These are phyloP conservation scores for Enteromius anoplus DNA, from an alignment of 2,797 vertebrate species.

Conservation along the genomic window DNA sequence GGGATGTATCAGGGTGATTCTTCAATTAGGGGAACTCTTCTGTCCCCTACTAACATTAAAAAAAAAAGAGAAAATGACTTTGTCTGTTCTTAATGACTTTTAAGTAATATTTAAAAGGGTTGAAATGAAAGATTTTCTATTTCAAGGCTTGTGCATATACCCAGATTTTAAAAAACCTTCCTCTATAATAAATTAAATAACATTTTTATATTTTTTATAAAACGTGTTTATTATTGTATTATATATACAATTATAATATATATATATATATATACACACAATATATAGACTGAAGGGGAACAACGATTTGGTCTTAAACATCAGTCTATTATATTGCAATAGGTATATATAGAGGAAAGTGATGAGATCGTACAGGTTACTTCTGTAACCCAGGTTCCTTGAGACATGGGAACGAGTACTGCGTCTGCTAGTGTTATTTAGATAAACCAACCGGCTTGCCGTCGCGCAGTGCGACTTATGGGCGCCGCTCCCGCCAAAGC, in stretches of 20 bases:
- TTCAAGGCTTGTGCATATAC: neutral
- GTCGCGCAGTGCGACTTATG: no score
- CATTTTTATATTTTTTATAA: no score
- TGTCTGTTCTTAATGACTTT: constrained; percentile 1
- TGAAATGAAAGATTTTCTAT: neutral
- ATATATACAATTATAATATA: no score
- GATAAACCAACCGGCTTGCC: no score
- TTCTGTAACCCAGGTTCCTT: no score
- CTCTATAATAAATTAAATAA: neutral
- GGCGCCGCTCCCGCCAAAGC: no score
- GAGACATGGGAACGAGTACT: no score
- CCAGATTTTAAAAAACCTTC: neutral
- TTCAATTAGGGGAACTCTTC: constrained; percentile 18
- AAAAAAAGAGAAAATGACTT: neutral
- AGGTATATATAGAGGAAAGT: neutral
- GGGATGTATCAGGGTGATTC: neutral
- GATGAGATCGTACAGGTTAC: neutral
- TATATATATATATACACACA: no score
- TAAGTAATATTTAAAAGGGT: neutral
- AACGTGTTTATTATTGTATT: no score
- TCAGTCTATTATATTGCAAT: neutral
- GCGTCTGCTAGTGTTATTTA: no score
- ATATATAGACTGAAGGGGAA: no score
- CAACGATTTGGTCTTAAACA: neutral
- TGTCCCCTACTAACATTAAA: neutral